Evolutionary conservation across 2,888 invertebrate species (phyloP).

Genomic region (Hipparchia semele): DNA sequence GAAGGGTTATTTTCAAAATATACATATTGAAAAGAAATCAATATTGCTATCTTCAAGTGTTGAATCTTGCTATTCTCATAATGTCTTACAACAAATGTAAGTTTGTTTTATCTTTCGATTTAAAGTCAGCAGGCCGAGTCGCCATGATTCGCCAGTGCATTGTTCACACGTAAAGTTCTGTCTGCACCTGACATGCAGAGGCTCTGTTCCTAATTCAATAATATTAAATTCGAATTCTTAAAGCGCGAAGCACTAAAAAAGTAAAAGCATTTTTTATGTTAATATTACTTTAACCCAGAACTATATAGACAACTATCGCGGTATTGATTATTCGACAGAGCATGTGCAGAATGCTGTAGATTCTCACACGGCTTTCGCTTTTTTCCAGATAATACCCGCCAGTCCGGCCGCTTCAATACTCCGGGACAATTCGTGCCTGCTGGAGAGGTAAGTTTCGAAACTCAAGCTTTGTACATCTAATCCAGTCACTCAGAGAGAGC

Average conservation of each 20-base stretch:
- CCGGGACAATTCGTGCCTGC: slow-evolving; percentile 60
- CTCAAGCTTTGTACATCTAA: neutral
- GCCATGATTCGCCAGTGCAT: slow-evolving; percentile 20
- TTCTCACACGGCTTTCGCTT: neutral
- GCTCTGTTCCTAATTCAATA: too few relatives aligned
- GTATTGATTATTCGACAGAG: slow-evolving; percentile 17
- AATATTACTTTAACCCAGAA: neutral
- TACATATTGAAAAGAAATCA: too few relatives aligned
- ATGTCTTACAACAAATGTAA: slow-evolving; percentile 43
- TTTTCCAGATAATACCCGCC: slow-evolving; percentile 60
- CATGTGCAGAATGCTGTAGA: neutral
- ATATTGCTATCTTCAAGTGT: neutral
- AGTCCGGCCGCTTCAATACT: slow-evolving; percentile 60
- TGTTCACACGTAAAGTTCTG: neutral
- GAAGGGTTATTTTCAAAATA: too few relatives aligned
- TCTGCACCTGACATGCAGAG: too few relatives aligned
- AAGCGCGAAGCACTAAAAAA: neutral
- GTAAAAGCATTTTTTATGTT: neutral
- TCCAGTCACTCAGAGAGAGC: too few relatives aligned
- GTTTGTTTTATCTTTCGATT: slow-evolving; percentile 8
- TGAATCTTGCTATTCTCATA: neutral
- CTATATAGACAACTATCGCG: neutral
- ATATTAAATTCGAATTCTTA: too few relatives aligned
- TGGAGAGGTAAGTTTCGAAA: slow-evolving; percentile 52
- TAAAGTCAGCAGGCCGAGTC: neutral